These are phyloP conservation scores for Sardina pilchardus DNA, from an alignment of 2,113 vertebrate species.

Conservation along the genomic window DNA sequence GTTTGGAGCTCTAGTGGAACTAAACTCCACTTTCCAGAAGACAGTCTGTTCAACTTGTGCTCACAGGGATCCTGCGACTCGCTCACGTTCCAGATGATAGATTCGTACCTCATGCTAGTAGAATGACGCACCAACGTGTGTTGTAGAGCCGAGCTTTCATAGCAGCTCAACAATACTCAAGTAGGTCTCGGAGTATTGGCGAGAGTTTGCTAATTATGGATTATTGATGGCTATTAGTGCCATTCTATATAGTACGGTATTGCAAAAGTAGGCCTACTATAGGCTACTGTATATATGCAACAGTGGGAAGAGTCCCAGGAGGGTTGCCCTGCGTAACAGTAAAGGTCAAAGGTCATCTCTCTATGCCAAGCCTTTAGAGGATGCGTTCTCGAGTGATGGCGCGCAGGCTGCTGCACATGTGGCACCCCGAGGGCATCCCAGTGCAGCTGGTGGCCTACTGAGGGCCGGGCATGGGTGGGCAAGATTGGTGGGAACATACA, in stretches of 20 bases:
- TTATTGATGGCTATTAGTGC: background rate
- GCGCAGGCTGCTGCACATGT: background rate
- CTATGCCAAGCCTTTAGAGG: background rate
- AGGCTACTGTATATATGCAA: background rate
- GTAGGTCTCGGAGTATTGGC: background rate
- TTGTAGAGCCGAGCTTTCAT: background rate
- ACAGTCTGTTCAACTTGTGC: background rate
- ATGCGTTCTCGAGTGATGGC: background rate
- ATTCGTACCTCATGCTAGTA: background rate
- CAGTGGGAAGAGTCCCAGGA: background rate
- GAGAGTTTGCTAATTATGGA: background rate
- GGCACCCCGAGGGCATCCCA: background rate
- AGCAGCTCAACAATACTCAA: too few species aligned
- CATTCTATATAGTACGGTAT: too few species aligned
- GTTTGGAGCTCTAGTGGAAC: background rate
- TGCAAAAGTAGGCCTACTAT: too few species aligned
- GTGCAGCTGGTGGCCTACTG: background rate
- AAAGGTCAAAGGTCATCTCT: background rate
- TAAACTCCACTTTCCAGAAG: background rate
- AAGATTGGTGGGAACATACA: too few species aligned
- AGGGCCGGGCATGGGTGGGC: background rate
- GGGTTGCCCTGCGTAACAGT: background rate
- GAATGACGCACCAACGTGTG: background rate
- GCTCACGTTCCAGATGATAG: background rate
- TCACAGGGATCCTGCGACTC: background rate